Evolutionary conservation across 2,888 invertebrate genomes (phyloP).

Genomic region (Salpingus planirostris): DNA sequence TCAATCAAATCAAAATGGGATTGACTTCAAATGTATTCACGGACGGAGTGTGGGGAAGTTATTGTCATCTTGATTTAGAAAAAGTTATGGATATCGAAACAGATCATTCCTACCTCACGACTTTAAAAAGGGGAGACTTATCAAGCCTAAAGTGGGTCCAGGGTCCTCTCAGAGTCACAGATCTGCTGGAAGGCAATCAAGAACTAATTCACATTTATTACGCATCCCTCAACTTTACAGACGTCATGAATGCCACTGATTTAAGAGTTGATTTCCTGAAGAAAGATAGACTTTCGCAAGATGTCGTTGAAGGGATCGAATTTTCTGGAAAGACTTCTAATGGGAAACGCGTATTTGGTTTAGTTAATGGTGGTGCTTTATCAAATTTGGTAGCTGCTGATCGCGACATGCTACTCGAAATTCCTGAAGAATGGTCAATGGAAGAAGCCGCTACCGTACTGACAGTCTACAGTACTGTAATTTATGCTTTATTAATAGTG

Average conservation of each 20-base stretch:
- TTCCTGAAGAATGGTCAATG: constrained; percentile 63
- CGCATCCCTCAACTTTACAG: not conserved
- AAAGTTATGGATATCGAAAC: constrained; percentile 41
- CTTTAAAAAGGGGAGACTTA: constrained; percentile 73
- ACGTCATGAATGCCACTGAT: constrained; percentile 1
- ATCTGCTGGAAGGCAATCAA: constrained; percentile 28
- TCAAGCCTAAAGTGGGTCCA: constrained; percentile 77
- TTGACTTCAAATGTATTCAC: constrained; percentile 69
- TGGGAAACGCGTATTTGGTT: constrained; percentile 48
- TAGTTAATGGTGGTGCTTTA: constrained; percentile 48
- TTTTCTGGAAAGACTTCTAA: constrained; percentile 37
- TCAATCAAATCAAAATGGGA: constrained; percentile 58
- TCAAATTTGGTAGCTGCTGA: constrained; percentile 57
- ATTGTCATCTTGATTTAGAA: constrained; percentile 64
- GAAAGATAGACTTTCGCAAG: not conserved
- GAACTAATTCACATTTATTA: constrained; percentile 54
- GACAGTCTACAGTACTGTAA: constrained; percentile 52
- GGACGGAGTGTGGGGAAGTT: constrained; percentile 52
- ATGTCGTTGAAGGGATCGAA: not conserved
- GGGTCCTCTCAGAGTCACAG: constrained; percentile 48
- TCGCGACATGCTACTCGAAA: constrained; percentile 46
- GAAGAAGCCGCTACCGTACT: constrained; percentile 68
- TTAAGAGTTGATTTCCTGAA: not conserved
- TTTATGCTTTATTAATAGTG: constrained; percentile 48
- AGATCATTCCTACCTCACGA: constrained; percentile 69